Evolutionary conservation across 2,797 vertebrate genomes (phyloP).

Genomic region (Triplophysa bombifrons): DNA sequence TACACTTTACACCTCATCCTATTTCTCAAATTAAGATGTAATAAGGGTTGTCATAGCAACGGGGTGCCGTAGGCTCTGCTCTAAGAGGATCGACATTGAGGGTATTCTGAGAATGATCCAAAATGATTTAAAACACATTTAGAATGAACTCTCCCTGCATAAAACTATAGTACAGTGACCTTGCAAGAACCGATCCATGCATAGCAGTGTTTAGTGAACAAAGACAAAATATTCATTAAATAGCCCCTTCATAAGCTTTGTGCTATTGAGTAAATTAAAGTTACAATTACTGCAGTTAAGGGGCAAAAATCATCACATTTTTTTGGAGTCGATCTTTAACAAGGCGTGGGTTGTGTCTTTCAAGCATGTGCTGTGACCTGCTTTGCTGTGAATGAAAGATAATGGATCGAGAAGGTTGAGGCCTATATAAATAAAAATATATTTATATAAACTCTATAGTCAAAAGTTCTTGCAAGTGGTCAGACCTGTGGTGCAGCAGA

Average conservation of each 20-base stretch:
- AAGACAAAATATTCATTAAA: conserved; percentile 15
- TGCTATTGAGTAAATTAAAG: not conserved
- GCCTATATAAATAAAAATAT: too few species aligned
- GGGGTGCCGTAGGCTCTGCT: not conserved
- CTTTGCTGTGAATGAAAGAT: conserved; percentile 28
- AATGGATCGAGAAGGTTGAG: conserved; percentile 6
- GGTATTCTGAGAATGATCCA: conserved; percentile 8
- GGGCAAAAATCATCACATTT: conserved; percentile 1
- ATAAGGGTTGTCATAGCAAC: conserved; percentile 51
- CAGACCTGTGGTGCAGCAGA: not conserved
- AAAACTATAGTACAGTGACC: conserved; percentile 5
- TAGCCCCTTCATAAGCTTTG: not conserved
- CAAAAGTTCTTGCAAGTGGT: not conserved
- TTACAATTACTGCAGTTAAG: not conserved
- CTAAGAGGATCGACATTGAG: not conserved
- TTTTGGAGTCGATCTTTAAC: not conserved
- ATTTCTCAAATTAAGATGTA: conserved; percentile 51
- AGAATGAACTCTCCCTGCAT: conserved; percentile 1
- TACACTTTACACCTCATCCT: conserved; percentile 22
- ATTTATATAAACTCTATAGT: conserved; percentile 15
- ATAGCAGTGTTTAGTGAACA: not conserved
- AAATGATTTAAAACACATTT: conserved; percentile 10
- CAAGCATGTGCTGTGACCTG: conserved; percentile 20
- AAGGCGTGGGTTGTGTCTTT: not conserved
- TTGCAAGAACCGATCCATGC: conserved; percentile 1